These are phyloP conservation scores for Penelope pileata DNA, from an alignment of 2,113 vertebrate species.

Conservation along the genomic window DNA sequence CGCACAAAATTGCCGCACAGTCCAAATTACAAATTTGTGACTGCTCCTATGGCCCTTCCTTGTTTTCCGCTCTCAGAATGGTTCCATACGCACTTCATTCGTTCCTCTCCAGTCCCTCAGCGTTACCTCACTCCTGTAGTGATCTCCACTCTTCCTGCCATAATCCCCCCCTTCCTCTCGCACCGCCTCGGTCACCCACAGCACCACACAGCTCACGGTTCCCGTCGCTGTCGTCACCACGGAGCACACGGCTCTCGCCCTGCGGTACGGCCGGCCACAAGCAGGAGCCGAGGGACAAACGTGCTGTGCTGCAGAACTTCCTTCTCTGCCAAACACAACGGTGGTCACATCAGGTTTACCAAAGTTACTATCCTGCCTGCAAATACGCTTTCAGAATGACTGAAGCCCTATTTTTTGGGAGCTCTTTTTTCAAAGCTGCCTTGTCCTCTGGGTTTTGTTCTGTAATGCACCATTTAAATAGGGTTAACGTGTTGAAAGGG, in stretches of 20 bases:
- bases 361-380: neutral
- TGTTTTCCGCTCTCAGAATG: neutral
- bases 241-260: rapidly evolving
- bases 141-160: neutral
- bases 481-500: neutral
- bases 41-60: neutral
- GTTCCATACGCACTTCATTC: neutral
- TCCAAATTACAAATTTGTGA: neutral
- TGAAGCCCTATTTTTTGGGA: neutral
- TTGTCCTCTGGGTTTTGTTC: neutral
- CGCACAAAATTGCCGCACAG: rapidly evolving
- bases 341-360: neutral
- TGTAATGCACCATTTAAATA: neutral
- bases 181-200: neutral
- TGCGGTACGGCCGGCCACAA: rapidly evolving
- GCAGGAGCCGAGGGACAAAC: too few species aligned
- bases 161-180: neutral
- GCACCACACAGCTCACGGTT: neutral
- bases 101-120: neutral
- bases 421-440: neutral
- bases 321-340: neutral
- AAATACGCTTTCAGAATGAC: neutral
- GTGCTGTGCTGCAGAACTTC: rapidly evolving
- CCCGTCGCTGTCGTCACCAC: neutral
- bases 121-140: neutral